phyloP scores from a whole-genome alignment of 2,113 vertebrate species.

The Erythrolamprus reginae region DNA sequence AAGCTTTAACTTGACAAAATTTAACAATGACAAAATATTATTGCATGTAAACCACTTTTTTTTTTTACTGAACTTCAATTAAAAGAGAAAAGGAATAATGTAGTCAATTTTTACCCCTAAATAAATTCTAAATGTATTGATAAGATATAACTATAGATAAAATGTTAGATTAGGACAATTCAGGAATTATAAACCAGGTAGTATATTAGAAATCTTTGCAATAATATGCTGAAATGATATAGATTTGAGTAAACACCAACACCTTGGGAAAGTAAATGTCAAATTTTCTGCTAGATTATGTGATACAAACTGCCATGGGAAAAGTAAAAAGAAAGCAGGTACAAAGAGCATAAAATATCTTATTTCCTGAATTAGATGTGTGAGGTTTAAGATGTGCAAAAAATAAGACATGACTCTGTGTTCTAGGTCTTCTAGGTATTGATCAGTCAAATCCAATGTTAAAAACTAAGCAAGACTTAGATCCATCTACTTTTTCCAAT shows the following conservation, averaged over 20 bases:
- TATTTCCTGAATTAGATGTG: not conserved
- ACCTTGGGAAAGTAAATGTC: not conserved
- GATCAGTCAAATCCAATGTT: not conserved
- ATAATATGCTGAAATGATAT: not conserved
- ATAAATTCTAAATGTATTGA: not conserved
- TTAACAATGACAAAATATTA: constrained; percentile 45
- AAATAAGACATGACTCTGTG: not conserved
- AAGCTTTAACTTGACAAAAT: constrained; percentile 32
- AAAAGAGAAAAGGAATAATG: constrained; percentile 1
- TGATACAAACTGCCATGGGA: not conserved
- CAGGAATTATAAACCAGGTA: constrained; percentile 22
- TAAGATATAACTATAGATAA: constrained; percentile 12
- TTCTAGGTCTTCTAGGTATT: not conserved
- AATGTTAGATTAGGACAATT: constrained; percentile 12
- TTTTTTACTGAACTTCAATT: constrained; percentile 20
- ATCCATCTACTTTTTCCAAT: not conserved
- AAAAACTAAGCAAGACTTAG: not conserved
- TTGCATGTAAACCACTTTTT: constrained; percentile 49
- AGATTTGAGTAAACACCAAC: not conserved
- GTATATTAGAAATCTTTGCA: not conserved
- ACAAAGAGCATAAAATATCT: not conserved
- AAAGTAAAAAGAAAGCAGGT: not conserved
- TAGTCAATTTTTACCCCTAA: constrained; percentile 38
- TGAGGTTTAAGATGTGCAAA: not conserved
- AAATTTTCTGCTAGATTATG: not conserved